phyloP scores from a whole-genome alignment of 2,797 vertebrate species.

The Picus viridis region DNA sequence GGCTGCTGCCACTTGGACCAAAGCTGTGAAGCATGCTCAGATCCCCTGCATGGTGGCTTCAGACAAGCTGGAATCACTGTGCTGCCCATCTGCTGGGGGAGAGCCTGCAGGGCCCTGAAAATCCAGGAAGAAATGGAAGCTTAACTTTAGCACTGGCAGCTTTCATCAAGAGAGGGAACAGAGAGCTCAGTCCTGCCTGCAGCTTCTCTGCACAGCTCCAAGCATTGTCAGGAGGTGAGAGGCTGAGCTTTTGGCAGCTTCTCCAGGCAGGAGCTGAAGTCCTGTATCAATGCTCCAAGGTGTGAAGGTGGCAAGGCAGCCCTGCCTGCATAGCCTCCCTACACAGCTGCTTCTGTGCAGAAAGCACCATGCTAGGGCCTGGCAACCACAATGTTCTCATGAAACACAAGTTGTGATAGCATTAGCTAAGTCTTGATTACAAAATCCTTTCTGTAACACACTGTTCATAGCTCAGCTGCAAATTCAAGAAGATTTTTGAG shows the following conservation, averaged over 20 bases:
- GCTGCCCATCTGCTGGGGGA: neutral
- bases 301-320: accelerated
- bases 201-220: neutral
- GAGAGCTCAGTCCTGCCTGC: neutral
- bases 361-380: neutral
- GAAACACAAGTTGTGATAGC: neutral
- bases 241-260: neutral
- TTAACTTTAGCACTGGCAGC: neutral
- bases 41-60: neutral
- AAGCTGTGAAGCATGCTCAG: neutral
- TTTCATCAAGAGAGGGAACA: neutral
- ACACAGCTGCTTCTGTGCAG: neutral
- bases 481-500: neutral
- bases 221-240: neutral
- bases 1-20: neutral
- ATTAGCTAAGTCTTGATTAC: neutral
- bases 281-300: neutral
- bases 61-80: neutral
- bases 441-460: neutral
- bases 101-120: neutral
- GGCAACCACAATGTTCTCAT: neutral
- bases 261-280: neutral
- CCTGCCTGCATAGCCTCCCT: neutral
- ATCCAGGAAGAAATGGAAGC: neutral
- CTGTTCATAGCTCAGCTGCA: neutral